Percentiles rank a stretch among this genome's conserved stretches.
phyloP scores from a whole-genome alignment of 2,797 vertebrate species.

The Nyctalus aviator region DNA sequence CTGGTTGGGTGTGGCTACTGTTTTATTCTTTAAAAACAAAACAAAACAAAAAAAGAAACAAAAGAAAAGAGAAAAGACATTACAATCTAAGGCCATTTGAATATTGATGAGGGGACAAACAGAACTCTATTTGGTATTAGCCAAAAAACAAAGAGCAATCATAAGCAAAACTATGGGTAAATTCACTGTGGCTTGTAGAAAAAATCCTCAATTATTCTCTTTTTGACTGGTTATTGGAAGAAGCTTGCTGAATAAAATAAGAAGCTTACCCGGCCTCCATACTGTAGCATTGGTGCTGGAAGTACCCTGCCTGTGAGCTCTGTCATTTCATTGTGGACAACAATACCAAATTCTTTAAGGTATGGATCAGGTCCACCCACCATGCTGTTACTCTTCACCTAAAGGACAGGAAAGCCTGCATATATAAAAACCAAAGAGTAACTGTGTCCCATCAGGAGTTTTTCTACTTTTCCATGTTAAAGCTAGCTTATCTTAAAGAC shows the following conservation, averaged over 20 bases:
- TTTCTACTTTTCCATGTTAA: constrained; percentile 43
- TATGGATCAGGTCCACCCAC: constrained; percentile 98
- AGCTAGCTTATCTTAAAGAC: constrained; percentile 52
- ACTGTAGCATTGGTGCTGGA: constrained; percentile 99
- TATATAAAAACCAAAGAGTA: constrained; percentile 75
- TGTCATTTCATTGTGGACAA: constrained; percentile 99
- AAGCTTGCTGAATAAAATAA: not conserved
- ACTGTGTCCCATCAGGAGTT: constrained; percentile 63
- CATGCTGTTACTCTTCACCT: constrained; percentile 99
- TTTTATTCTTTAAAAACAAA: constrained; percentile 95
- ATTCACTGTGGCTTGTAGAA: not conserved
- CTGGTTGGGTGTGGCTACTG: constrained; percentile 99
- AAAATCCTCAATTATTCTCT: constrained; percentile 3
- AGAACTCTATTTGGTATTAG: constrained; percentile 60
- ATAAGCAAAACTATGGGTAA: constrained; percentile 18
- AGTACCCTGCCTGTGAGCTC: constrained; percentile 98
- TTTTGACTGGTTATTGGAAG: not conserved
- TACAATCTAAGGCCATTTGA: constrained; percentile 80
- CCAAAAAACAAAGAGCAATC: constrained; percentile 62
- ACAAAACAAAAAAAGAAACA: constrained; percentile 73
- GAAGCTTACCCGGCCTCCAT: constrained; percentile 97
- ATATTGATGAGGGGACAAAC: constrained; percentile 55
- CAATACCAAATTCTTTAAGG: constrained; percentile 98
- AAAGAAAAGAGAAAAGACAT: constrained; percentile 79
- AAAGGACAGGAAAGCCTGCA: constrained; percentile 75